Percentiles rank a stretch among this genome's conserved stretches.
Conservation (phyloP, 2,888 invertebrate genomes). For the Epinotia brunnichana region DNA sequence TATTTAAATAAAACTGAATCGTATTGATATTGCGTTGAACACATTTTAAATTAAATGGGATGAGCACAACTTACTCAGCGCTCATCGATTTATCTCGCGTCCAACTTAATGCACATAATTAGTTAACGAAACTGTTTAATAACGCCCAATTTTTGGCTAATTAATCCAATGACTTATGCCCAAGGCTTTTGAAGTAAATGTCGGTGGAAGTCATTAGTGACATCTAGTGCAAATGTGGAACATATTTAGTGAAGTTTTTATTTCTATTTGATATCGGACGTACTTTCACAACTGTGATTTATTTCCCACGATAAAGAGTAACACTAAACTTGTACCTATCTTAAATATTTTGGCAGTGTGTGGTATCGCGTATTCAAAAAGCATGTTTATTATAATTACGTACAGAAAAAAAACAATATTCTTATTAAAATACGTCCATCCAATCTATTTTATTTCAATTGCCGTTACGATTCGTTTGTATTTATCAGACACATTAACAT, state of each 20-base stretch:
- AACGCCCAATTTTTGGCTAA: slow-evolving; percentile 50
- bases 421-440: no score
- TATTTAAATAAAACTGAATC: no score
- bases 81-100: slow-evolving; percentile 52
- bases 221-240: slow-evolving; percentile 14
- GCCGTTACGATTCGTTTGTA: no score
- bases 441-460: no score
- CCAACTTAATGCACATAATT: slow-evolving; percentile 56
- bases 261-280: background rate
- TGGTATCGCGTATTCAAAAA: no score
- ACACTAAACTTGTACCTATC: background rate
- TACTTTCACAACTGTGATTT: background rate
- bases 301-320: background rate
- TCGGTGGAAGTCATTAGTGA: slow-evolving; percentile 21
- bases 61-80: slow-evolving; percentile 48
- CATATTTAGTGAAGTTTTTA: background rate
- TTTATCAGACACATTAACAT: no score
- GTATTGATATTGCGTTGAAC: slow-evolving; percentile 13
- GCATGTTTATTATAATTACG: no score
- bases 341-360: background rate
- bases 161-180: slow-evolving; percentile 23
- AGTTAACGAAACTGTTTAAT: slow-evolving; percentile 54
- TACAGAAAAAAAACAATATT: no score
- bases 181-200: slow-evolving; percentile 22
- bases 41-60: slow-evolving; percentile 31